Percentiles rank a stretch among this genome's conserved stretches.
These are phyloP conservation scores for Adela reaumurella DNA, from an alignment of 2,888 invertebrate genomes.

Conservation along the genomic window DNA sequence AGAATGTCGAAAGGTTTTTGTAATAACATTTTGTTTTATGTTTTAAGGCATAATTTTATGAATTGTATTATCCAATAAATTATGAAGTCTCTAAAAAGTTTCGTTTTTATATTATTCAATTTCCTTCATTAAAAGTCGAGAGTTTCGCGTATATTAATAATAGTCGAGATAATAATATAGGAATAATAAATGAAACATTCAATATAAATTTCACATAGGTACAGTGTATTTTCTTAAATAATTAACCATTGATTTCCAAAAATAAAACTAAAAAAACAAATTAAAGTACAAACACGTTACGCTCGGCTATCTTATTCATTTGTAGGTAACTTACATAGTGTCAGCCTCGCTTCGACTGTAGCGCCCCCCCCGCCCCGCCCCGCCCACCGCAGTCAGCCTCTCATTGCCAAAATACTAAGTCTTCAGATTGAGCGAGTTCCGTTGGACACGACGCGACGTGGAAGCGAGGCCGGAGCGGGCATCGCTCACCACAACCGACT, in stretches of 20 bases:
- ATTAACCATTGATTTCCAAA: slow-evolving; percentile 58
- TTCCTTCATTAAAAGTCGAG: no score
- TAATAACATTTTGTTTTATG: slow-evolving; percentile 20
- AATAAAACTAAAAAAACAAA: slow-evolving; percentile 58
- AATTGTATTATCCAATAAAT: slow-evolving; percentile 49
- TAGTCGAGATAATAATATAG: neutral
- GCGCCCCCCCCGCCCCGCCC: neutral
- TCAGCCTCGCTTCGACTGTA: neutral
- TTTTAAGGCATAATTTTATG: slow-evolving; percentile 37
- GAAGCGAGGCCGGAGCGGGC: no score
- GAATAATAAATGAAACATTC: slow-evolving; percentile 17
- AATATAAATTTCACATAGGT: slow-evolving; percentile 33
- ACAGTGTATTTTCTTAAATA: slow-evolving; percentile 58
- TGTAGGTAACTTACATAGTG: slow-evolving; percentile 45
- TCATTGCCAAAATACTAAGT: slow-evolving; percentile 21
- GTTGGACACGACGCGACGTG: slow-evolving; percentile 27
- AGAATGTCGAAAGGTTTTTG: slow-evolving; percentile 38
- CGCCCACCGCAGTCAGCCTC: no score
- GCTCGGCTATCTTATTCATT: slow-evolving; percentile 50
- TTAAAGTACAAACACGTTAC: slow-evolving; percentile 58
- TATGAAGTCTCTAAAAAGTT: slow-evolving; percentile 28
- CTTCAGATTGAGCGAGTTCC: slow-evolving; percentile 54
- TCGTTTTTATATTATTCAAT: slow-evolving; percentile 21
- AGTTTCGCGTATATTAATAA: no score
- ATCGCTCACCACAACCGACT: no score